phyloP scores from a whole-genome alignment of 2,797 vertebrate species.

The Pyrocephalus nanus region DNA sequence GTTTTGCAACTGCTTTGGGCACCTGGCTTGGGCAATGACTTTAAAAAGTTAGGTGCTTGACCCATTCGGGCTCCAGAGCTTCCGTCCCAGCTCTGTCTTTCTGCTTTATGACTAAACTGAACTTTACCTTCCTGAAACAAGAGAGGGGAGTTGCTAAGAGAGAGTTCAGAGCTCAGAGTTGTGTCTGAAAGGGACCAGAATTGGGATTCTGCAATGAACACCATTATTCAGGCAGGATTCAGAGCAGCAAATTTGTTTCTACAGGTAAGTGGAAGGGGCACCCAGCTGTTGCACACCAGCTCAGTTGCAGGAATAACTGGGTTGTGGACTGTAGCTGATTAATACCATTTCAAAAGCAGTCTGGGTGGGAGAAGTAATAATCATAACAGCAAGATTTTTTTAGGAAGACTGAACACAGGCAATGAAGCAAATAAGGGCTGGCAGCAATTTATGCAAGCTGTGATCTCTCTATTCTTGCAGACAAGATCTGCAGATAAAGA shows the following conservation, averaged over 20 bases:
- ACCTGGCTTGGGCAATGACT: not conserved
- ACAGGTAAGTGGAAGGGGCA: not conserved
- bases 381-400: not conserved
- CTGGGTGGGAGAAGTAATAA: not conserved
- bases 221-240: not conserved
- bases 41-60: not conserved
- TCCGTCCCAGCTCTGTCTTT: not conserved
- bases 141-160: not conserved
- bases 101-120: not conserved
- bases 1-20: not conserved
- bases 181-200: not conserved
- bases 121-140: not conserved
- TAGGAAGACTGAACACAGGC: not conserved
- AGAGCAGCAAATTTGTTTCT: not conserved
- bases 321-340: accelerated
- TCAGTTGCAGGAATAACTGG: not conserved
- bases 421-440: not conserved
- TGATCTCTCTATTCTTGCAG: not conserved
- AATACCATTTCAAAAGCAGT: not conserved
- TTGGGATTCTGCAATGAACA: not conserved
- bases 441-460: not conserved
- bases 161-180: not conserved
- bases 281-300: not conserved
- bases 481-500: slow-evolving; percentile 21
- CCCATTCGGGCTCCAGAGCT: not conserved